Percentiles rank a stretch among this genome's conserved stretches.
phyloP scores from a whole-genome alignment of 1,140 invertebrate genomes.

The Drosophila equinoxialis region DNA sequence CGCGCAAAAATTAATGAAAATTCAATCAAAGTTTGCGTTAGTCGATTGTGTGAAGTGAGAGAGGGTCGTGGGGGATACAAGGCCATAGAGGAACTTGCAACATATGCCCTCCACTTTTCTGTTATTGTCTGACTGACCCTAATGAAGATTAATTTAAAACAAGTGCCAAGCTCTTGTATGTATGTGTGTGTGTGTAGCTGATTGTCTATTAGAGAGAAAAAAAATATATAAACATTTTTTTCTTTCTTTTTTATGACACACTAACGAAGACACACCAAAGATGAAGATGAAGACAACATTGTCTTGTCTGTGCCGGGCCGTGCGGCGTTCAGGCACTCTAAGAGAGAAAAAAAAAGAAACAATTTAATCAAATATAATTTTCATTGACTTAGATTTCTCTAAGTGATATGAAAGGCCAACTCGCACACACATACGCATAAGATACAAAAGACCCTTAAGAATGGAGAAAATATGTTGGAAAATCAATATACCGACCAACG shows the following conservation, averaged over 20 bases:
- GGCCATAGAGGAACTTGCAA: constrained; percentile 40
- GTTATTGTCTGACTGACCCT: constrained; percentile 61
- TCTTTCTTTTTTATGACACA: constrained; percentile 36
- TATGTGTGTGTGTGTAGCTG: constrained; percentile 15
- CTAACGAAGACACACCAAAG: constrained; percentile 29
- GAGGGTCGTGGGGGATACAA: background rate
- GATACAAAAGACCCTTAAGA: constrained; percentile 2
- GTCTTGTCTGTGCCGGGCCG: constrained; percentile 12
- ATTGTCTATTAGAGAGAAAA: constrained; percentile 39
- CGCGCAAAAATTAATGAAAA: constrained; percentile 72
- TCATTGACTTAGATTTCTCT: constrained; percentile 49
- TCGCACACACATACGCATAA: constrained; percentile 1
- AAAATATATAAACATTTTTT: constrained; percentile 25
- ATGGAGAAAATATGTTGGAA: background rate
- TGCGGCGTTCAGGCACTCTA: constrained; percentile 1
- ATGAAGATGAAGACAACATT: constrained; percentile 37
- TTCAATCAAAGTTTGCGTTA: constrained; percentile 72
- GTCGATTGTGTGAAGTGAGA: constrained; percentile 1
- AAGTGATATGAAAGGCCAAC: constrained; percentile 31
- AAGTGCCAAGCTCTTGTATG: constrained; percentile 42
- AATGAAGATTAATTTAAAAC: constrained; percentile 79
- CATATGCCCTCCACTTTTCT: constrained; percentile 39
- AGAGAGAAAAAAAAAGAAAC: constrained; percentile 30
- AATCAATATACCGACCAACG: background rate
- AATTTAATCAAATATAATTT: constrained; percentile 60